Evolutionary conservation across 2,113 vertebrate genomes (phyloP), one percentile per base, ranked within the genome.

Genomic region (Periophthalmodon schlosseri): DNA sequence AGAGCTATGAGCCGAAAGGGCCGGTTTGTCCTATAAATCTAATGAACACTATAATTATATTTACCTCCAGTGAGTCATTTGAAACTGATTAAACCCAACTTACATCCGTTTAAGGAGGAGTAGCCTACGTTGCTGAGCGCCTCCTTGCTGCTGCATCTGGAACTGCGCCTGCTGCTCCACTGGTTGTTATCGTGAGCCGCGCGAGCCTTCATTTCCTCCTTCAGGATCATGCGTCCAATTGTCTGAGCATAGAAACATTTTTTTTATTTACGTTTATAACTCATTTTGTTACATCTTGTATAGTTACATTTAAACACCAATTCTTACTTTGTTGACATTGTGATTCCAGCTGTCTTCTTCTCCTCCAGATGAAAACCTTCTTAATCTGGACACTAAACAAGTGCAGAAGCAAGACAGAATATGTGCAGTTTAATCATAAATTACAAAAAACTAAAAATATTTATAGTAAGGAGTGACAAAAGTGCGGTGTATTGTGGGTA

Each of bases 161-260:
- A 97, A 91, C 95, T 97, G 81, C 96, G 93, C 0, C 94, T 93
- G 10, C 96, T 96, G 0, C 96, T 95, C 97, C 96, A 99, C 72
- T 94, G 96, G 78, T 98, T 96, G 1, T 95, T 93, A 88, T 93
- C 92, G 2, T 98, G 96, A 75, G 94, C 95, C 5, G 96, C 96
- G 15, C 95, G 93, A 21, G 97, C 97, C 91, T 97, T 99, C 96
- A 99, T 99, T 92, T 99, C 97, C 85, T 99, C 97, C 91, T 98
- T 97, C 83, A 99, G 93, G 84, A 99, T 99, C 95, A 99, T 89
- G 74, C 97, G 93, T 77, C 97, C 97, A 8, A 99, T 99, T 61
- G 96, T 95, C 93, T 99, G 95, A 81, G 36, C 34, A 47, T 36
- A 66, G 65, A 13, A n/a, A 52, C 16, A 23, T 28, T 28, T 28